A percentile compares a stretch with the other conserved stretches of the same genome.
These are phyloP conservation scores for Mustelus asterias DNA, from an alignment of 2,113 vertebrate genomes.

Conservation along the genomic window DNA sequence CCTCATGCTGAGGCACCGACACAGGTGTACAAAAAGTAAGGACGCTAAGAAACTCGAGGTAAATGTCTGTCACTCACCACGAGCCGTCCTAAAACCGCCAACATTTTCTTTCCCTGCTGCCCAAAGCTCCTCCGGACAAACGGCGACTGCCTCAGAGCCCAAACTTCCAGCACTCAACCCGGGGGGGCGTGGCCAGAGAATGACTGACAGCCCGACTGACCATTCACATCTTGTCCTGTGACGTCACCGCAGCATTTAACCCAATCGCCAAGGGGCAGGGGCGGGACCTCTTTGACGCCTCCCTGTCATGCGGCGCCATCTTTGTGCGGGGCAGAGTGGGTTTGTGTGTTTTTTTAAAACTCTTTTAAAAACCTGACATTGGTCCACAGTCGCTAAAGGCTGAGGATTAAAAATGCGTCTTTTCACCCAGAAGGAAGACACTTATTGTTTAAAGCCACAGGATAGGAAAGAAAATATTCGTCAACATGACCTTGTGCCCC, in stretches of 20 bases:
- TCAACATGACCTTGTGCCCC: neutral
- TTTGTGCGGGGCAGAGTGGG: neutral
- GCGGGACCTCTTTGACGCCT: neutral
- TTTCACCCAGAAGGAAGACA: neutral
- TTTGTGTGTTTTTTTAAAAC: too few relatives aligned
- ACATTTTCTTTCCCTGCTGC: neutral
- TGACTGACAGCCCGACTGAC: neutral
- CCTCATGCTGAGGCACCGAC: neutral
- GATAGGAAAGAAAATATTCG: too few relatives aligned
- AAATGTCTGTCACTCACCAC: neutral
- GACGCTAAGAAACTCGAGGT: neutral
- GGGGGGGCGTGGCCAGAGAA: neutral
- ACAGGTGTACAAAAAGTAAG: neutral
- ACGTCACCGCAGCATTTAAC: accelerated
- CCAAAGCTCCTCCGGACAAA: neutral
- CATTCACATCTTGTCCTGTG: accelerated
- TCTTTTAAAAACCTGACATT: neutral
- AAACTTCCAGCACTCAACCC: neutral
- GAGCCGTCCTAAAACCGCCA: neutral
- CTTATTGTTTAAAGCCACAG: neutral
- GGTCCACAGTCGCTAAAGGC: neutral
- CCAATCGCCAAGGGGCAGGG: neutral
- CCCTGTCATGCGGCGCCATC: neutral
- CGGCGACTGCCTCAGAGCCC: too few relatives aligned
- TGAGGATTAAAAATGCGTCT: neutral